Evolutionary conservation across 2,797 vertebrate species (phyloP).

Genomic region (Masticophis lateralis): DNA sequence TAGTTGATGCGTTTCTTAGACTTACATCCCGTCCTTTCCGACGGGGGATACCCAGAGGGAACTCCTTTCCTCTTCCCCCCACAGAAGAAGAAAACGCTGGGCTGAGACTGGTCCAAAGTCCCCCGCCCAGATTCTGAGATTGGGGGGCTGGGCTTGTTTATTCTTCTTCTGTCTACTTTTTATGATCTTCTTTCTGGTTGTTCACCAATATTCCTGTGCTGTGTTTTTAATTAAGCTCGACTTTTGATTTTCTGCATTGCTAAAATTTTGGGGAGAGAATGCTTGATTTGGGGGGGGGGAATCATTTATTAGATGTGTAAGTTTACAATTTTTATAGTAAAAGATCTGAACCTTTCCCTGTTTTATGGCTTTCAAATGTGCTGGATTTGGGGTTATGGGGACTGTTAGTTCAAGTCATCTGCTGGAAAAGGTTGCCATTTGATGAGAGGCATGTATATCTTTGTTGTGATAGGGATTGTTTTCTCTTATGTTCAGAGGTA

Average conservation of each 20-base stretch:
- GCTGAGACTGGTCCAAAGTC: not conserved
- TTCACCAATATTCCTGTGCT: not conserved
- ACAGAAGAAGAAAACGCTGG: not conserved
- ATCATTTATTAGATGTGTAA: not conserved
- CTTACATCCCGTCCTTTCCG: not conserved
- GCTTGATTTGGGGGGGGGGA: too few relatives aligned
- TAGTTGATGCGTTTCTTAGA: not conserved
- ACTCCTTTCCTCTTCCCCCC: not conserved
- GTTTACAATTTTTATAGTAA: not conserved
- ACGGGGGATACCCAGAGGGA: not conserved
- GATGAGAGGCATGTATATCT: not conserved
- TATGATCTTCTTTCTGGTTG: not conserved
- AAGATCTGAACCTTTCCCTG: not conserved
- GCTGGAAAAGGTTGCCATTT: not conserved
- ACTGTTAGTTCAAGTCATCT: not conserved
- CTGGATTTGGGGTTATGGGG: not conserved
- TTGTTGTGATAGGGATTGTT: not conserved
- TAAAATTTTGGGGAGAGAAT: not conserved
- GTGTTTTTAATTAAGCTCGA: not conserved
- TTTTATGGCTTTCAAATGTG: not conserved
- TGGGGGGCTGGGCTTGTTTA: not conserved
- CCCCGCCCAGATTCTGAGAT: not conserved
- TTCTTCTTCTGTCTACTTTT: not conserved
- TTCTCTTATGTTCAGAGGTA: not conserved
- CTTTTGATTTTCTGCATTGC: not conserved